Conservation (phyloP, 1,140 invertebrate genomes). For the Aethina tumida region DNA sequence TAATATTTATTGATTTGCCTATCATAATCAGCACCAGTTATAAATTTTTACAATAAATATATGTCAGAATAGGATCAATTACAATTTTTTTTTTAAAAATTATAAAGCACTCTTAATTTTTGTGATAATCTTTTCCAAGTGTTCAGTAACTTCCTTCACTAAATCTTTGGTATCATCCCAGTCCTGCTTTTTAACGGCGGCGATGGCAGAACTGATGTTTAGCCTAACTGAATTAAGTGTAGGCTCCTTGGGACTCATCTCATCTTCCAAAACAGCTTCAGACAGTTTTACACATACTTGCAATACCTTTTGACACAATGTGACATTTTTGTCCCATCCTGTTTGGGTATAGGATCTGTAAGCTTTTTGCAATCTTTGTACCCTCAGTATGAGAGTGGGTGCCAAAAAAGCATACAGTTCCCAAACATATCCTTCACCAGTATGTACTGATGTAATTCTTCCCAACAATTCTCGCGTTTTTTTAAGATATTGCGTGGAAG, state of each 20-base stretch:
- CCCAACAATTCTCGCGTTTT: constrained; percentile 70
- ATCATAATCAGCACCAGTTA: background rate
- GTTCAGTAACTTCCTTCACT: constrained; percentile 12
- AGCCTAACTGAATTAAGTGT: constrained; percentile 29
- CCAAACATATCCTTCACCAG: constrained; percentile 66
- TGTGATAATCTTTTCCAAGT: constrained; percentile 17
- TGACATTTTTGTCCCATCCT: constrained; percentile 50
- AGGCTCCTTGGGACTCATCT: constrained; percentile 24
- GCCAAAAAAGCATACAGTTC: constrained; percentile 65
- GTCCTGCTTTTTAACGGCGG: constrained; percentile 28
- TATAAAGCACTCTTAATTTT: constrained; percentile 16
- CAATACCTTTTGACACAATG: constrained; percentile 38
- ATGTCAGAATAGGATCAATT: constrained; percentile 3
- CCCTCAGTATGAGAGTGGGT: constrained; percentile 46
- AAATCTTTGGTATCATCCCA: constrained; percentile 21
- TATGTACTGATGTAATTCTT: constrained; percentile 58
- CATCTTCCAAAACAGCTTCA: constrained; percentile 24
- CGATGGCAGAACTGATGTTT: constrained; percentile 27
- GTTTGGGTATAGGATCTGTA: constrained; percentile 47
- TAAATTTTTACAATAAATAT: constrained; percentile 6
- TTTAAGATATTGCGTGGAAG: constrained; percentile 44
- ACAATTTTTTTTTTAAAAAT: constrained; percentile 5
- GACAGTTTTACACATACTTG: constrained; percentile 29
- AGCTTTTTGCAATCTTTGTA: constrained; percentile 52
- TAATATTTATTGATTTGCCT: constrained; percentile 1